Evolutionary conservation across 2,113 vertebrate species (phyloP).

Genomic region (Sinocyclocheilus grahami): DNA sequence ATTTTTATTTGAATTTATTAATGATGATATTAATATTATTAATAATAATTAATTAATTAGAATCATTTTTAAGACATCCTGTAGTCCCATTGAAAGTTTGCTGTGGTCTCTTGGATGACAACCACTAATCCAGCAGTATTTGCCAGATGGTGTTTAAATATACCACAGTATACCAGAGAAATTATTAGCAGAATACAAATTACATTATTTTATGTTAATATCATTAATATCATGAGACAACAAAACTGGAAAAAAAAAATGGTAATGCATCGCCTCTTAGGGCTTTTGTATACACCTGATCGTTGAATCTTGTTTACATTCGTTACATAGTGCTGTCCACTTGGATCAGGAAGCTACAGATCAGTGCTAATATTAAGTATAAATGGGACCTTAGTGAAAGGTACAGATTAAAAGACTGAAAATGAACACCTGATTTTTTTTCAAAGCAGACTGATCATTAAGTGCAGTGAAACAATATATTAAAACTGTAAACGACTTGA

Average conservation of each 20-base stretch:
- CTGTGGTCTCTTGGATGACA: too few relatives aligned
- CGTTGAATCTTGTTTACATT: not conserved
- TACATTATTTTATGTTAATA: not conserved
- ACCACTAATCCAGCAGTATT: too few relatives aligned
- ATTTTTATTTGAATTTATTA: too few relatives aligned
- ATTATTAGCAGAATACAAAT: not conserved
- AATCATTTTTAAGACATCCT: too few relatives aligned
- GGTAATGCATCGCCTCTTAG: not conserved
- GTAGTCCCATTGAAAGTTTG: too few relatives aligned
- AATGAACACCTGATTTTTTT: not conserved
- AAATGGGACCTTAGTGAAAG: not conserved
- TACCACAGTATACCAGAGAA: not conserved
- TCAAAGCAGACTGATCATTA: not conserved
- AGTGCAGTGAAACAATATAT: not conserved
- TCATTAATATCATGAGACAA: not conserved
- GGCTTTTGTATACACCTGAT: not conserved
- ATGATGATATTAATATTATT: too few relatives aligned
- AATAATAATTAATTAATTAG: too few relatives aligned
- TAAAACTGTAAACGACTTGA: not conserved
- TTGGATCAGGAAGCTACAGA: too few relatives aligned
- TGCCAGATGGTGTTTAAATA: too few relatives aligned
- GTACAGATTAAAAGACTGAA: not conserved
- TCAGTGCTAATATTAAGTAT: not conserved
- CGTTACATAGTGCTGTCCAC: not conserved
- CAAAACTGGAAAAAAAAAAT: not conserved